Evolutionary conservation across 2,797 vertebrate species (phyloP), one percentile per base, ranked within the genome.

Genomic region (Phaenicophaeus curvirostris): DNA sequence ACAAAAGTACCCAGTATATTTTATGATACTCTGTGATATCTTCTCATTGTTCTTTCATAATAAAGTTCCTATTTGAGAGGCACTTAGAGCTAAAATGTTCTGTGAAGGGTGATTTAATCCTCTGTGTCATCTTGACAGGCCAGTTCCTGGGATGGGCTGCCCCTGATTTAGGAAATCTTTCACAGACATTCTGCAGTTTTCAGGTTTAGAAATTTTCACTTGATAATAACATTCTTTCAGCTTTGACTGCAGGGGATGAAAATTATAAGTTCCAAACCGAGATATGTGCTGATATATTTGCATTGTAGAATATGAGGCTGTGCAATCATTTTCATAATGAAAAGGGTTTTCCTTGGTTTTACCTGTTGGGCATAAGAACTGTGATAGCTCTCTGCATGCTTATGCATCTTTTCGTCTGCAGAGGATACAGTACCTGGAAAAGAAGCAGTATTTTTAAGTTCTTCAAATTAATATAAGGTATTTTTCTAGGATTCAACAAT

Each of bases 31-130:
- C 72, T 51, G 17, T 31, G 15, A 41, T 85, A 23, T 35, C 21
- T 71, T 87, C 84, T 74, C 50, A 79, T 58, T 67, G 31, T 33
- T 72, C 9, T 90, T 93, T 97, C 97, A 98, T 97, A 99, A 98
- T 13, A 97, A 98, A 68, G 98, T 98, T 75, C 97, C 98, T 66
- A 97, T 98, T 96, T 99, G 98, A 59, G 96, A 96, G 39, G 94
- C 76, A 23, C 95, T 97, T 54, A 97, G 73, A 33, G 97, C 83
- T 25, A 97, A 97, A 84, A 96, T 61, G 25, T 95, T 95, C 81
- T 96, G 88, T 30, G 94, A 96, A 96, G 71, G n/a, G 58, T 96
- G 78, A 95, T 83, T 92, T 96, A 92, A 63, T 91, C 95, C 83
- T 85, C 96, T 44, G 55, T 85, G 54, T 51, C 78, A n/a, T 84